A percentile compares a stretch with the other conserved stretches of the same genome.
phyloP scores from a whole-genome alignment of 2,797 vertebrate genomes.

The Picus viridis region DNA sequence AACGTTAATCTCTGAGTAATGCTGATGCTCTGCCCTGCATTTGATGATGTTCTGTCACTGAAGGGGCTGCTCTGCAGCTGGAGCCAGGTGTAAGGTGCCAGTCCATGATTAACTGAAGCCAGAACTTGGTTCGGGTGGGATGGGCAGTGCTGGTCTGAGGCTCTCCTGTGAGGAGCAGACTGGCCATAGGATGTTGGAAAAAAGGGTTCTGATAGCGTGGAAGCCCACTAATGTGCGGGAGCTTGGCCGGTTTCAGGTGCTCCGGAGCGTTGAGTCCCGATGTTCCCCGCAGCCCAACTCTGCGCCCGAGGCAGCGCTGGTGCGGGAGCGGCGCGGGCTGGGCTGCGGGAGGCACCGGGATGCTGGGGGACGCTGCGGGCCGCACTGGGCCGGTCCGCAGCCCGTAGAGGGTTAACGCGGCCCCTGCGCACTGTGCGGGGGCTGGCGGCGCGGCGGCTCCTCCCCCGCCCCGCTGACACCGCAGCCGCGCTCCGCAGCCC shows the following conservation, averaged over 20 bases:
- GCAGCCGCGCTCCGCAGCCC: conserved; percentile 39
- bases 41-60: not conserved
- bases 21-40: not conserved
- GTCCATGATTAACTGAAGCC: no score
- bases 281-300: rapidly evolving
- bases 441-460: not conserved
- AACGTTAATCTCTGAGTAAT: no score
- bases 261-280: not conserved
- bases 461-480: conserved; percentile 25
- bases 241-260: rapidly evolving
- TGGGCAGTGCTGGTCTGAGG: not conserved
- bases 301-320: not conserved
- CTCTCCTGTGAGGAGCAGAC: not conserved
- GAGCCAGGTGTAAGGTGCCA: not conserved
- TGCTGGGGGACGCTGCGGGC: no score
- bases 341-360: no score
- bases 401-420: no score
- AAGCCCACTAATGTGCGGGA: rapidly evolving
- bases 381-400: no score
- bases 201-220: rapidly evolving
- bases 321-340: not conserved
- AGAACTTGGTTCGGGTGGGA: not conserved
- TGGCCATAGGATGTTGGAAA: rapidly evolving
- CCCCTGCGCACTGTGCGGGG: not conserved
- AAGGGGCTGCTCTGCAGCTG: not conserved